Percentiles rank a stretch among this genome's conserved stretches.
Evolutionary conservation across 92 coral and sea anemone genomes (phyloP).

Genomic region (Plumapathes pennacea): DNA sequence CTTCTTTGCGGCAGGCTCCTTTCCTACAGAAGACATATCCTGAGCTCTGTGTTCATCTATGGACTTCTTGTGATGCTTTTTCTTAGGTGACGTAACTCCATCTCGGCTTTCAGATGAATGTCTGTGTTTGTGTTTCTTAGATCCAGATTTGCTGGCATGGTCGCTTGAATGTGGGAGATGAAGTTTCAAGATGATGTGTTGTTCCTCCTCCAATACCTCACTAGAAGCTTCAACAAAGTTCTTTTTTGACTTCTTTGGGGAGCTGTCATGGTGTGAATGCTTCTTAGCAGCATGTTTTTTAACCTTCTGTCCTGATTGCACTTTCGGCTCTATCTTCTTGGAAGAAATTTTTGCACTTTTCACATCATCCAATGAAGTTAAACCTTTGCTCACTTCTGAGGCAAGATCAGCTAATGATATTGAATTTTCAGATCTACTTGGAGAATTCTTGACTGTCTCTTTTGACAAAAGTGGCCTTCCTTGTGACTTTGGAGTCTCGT

Average conservation of each 20-base stretch:
- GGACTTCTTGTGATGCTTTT: constrained; percentile 17
- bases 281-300: neutral
- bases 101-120: constrained; percentile 33
- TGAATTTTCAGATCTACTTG: too few relatives aligned
- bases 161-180: constrained; percentile 74
- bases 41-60: constrained; percentile 8
- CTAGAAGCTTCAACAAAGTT: constrained; percentile 40
- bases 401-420: too few relatives aligned
- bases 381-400: too few relatives aligned
- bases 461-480: too few relatives aligned
- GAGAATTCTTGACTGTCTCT: too few relatives aligned
- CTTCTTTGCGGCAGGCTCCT: constrained; percentile 16
- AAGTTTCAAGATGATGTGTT: constrained; percentile 85
- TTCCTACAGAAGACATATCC: constrained; percentile 2
- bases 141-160: constrained; percentile 3
- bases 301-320: neutral
- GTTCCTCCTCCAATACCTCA: constrained; percentile 63
- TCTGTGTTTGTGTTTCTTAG: constrained; percentile 48
- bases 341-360: too few relatives aligned
- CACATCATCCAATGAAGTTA: neutral
- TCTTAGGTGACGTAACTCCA: constrained; percentile 20
- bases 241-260: constrained; percentile 68
- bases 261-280: constrained; percentile 28
- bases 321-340: neutral
- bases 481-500: too few relatives aligned